phyloP scores from a whole-genome alignment of 2,888 invertebrate species.

The Ormyrus pomaceus region DNA sequence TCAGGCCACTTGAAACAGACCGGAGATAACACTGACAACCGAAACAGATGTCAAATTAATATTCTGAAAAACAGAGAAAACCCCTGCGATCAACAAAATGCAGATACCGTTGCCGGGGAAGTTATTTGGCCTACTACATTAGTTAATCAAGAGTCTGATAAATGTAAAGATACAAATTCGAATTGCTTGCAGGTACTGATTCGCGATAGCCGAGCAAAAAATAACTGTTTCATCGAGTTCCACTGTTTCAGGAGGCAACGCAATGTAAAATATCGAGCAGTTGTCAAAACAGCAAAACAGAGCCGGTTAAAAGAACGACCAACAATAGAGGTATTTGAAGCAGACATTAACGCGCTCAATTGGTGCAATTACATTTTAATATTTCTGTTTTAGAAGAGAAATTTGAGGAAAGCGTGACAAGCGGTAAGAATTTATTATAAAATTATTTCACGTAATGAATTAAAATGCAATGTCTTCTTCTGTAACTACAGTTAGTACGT shows the following conservation, averaged over 20 bases:
- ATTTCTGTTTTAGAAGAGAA: conserved; percentile 21
- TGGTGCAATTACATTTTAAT: background rate
- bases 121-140: background rate
- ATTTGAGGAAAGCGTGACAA: background rate
- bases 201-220: too few relatives aligned
- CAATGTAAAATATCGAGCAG: background rate
- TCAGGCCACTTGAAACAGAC: background rate
- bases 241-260: background rate
- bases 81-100: background rate
- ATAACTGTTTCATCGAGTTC: too few relatives aligned
- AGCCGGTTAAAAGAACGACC: background rate
- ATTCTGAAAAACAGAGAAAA: background rate
- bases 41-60: background rate
- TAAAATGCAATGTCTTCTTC: too few relatives aligned
- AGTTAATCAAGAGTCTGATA: background rate
- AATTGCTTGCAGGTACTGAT: conserved; percentile 18
- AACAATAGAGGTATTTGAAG: too few relatives aligned
- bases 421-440: background rate
- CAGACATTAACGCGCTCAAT: too few relatives aligned
- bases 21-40: background rate
- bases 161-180: background rate
- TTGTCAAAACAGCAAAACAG: background rate
- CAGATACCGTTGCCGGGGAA: background rate
- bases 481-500: too few relatives aligned
- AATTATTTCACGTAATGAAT: too few relatives aligned